phyloP scores from a whole-genome alignment of 2,888 invertebrate species.

The Gisinianus flammeolus region DNA sequence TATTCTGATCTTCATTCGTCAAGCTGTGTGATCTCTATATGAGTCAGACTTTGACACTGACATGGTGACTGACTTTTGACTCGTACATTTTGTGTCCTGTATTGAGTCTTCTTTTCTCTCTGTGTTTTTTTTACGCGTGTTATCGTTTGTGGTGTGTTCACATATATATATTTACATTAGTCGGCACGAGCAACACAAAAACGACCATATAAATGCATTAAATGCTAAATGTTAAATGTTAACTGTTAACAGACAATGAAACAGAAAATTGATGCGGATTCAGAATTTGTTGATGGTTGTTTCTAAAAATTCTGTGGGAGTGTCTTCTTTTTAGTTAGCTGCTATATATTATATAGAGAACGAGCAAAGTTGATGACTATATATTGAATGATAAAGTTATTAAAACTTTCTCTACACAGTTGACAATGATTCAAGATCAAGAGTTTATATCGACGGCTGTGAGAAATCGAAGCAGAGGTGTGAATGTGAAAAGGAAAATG shows the following conservation, averaged over 20 bases:
- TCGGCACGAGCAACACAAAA: neutral
- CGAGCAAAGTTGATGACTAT: too few relatives aligned
- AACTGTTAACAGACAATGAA: too few relatives aligned
- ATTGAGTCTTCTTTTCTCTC: neutral
- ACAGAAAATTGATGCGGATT: too few relatives aligned
- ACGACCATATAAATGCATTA: neutral
- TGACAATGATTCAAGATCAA: too few relatives aligned
- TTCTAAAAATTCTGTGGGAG: too few relatives aligned
- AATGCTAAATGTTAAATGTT: too few relatives aligned
- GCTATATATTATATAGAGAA: too few relatives aligned
- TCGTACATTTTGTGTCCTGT: neutral
- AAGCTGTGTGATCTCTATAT: neutral
- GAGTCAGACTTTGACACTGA: neutral
- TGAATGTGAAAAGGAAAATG: neutral
- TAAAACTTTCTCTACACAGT: too few relatives aligned
- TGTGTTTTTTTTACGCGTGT: neutral
- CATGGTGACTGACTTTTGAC: neutral
- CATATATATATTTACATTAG: neutral
- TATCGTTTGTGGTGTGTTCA: neutral
- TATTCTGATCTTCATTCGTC: neutral
- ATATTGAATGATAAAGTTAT: too few relatives aligned
- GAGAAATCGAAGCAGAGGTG: neutral
- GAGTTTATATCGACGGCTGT: neutral
- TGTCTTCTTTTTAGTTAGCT: too few relatives aligned
- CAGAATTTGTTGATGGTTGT: too few relatives aligned